Base-by-base conservation (phyloP, 1,140 invertebrate species). In the Zaprionus africanus region DNA sequence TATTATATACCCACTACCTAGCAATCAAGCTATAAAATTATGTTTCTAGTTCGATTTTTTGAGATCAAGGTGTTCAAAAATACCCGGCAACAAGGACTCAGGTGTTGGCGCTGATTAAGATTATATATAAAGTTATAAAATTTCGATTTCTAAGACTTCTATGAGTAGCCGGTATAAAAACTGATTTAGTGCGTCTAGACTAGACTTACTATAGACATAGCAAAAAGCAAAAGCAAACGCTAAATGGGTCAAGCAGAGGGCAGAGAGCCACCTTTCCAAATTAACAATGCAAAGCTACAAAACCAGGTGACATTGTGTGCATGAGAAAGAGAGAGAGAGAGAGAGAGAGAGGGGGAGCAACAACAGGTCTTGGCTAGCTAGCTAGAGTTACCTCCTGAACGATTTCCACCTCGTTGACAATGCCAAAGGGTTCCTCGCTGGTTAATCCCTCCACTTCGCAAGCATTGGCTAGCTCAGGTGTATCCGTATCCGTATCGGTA, bases 361-460 rank as follows among this genome's bases (percentile, higher is more conserved):
- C 38, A 34, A 34, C 31, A 34, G 31, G 31, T 34, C 11, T 11
- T 41, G 4, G 34, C 15, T 9, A 17, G 46, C 4, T 69, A 36
- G 58, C 49, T 56, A 38, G 19, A n/a, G 62, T 87, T 87, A 87
- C 84, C 84, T 87, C 84, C 80, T 87, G 84, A 22, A 62, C 75
- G 61, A 87, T 66, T 72, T 81, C 86, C 61, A 87, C 81, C 22
- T 87, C 84, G 62, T 87, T 87, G 68, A 79, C 64, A 36, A 86
- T 63, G 41, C 69, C 78, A 5, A 70, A 85, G 22, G 69, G 62
- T 43, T 91, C 79, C 22, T 82, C 74, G 22, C 76, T 76, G 38
- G 82, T 90, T 7, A 90, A 24, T 7, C 86, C 85, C 22, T 90
- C 85, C 24, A 90, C 84, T 31, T 78, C 84, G 57, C 85, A 90